These are phyloP conservation scores for Ceratosolen fusciceps DNA, from an alignment of 1,140 invertebrate species.

Conservation along the genomic window DNA sequence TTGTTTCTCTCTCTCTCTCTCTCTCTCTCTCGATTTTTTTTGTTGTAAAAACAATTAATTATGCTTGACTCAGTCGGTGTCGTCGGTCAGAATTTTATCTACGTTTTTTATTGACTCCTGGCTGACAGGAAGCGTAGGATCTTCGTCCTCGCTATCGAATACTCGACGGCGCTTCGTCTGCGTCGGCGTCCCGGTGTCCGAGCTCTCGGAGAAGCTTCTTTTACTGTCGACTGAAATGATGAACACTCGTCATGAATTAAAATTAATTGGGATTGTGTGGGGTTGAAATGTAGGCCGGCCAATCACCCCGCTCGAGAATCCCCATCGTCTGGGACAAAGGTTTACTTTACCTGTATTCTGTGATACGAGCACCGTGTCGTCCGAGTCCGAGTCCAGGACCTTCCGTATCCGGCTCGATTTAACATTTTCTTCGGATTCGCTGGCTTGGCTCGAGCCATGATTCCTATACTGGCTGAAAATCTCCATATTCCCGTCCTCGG, in stretches of 20 bases:
- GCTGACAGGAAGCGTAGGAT: not conserved
- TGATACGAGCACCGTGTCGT: conserved; percentile 40
- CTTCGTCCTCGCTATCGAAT: conserved; percentile 64
- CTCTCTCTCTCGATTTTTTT: too few relatives aligned
- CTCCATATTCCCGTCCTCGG: conserved; percentile 40
- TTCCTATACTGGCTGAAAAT: not conserved
- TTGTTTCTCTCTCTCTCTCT: too few relatives aligned
- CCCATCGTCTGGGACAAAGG: conserved; percentile 30
- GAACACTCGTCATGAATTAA: conserved; percentile 7
- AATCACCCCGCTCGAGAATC: too few relatives aligned
- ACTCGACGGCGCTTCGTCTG: conserved; percentile 65
- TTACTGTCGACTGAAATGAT: conserved; percentile 57
- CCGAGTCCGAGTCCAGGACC: conserved; percentile 53
- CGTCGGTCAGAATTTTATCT: conserved; percentile 56
- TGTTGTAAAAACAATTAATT: too few relatives aligned
- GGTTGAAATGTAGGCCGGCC: too few relatives aligned
- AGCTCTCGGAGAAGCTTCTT: conserved; percentile 54
- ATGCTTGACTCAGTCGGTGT: conserved; percentile 58
- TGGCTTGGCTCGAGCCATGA: conserved; percentile 16
- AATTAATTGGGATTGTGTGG: too few relatives aligned
- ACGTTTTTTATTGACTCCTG: conserved; percentile 46
- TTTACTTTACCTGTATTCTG: conserved; percentile 17
- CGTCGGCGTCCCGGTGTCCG: conserved; percentile 55
- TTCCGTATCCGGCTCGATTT: conserved; percentile 50
- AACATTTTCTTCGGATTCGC: conserved; percentile 29